phyloP scores from a whole-genome alignment of 1,140 invertebrate genomes.

The Periplaneta americana region DNA sequence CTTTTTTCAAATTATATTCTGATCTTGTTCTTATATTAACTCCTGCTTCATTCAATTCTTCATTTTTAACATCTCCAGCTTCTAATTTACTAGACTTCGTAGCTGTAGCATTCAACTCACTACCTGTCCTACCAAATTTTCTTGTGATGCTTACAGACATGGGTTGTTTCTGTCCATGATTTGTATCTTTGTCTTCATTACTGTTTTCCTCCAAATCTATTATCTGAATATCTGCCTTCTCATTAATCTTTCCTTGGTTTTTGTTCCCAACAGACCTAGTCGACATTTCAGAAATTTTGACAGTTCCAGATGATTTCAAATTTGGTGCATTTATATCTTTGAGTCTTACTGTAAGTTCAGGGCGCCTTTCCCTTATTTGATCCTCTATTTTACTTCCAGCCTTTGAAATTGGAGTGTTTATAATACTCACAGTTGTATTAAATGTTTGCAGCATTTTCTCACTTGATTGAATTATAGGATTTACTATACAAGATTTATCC shows the following conservation, averaged over 20 bases:
- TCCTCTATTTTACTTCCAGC: neutral
- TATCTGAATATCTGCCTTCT: neutral
- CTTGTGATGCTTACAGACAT: neutral
- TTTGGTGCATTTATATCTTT: neutral
- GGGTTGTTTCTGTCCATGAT: neutral
- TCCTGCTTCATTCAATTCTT: neutral
- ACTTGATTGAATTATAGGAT: neutral
- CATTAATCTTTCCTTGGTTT: neutral
- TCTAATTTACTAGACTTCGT: neutral
- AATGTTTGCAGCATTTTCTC: neutral
- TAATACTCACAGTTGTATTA: neutral
- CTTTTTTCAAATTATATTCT: neutral
- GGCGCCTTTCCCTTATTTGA: no score
- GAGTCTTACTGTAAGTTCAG: neutral
- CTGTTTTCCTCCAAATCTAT: neutral
- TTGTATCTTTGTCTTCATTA: neutral
- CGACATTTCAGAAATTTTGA: neutral
- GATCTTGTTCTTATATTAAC: neutral
- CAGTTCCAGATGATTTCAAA: neutral
- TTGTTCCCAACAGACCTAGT: neutral
- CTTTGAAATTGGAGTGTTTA: neutral
- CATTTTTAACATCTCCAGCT: neutral
- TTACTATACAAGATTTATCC: neutral
- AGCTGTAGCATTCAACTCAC: no score
- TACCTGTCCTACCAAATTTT: neutral